phyloP scores from a whole-genome alignment of 2,888 invertebrate species.

The Molanna angustata region DNA sequence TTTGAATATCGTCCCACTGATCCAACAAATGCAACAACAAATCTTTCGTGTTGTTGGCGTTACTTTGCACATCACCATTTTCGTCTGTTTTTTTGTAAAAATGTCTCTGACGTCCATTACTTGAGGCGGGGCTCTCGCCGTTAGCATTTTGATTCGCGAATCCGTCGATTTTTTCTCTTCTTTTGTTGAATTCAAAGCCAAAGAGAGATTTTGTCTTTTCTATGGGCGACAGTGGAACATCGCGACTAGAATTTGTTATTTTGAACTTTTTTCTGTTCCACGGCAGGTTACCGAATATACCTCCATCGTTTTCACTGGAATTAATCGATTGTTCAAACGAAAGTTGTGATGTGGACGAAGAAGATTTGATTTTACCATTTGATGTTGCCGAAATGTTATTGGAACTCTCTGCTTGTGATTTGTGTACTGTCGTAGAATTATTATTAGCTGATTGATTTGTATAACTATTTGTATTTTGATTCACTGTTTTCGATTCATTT shows the following conservation, averaged over 20 bases:
- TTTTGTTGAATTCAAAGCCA: slow-evolving; percentile 47
- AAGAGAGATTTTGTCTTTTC: slow-evolving; percentile 57
- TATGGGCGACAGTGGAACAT: slow-evolving; percentile 65
- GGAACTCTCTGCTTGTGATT: slow-evolving; percentile 2
- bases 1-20: slow-evolving; percentile 69
- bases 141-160: slow-evolving; percentile 37
- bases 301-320: slow-evolving; percentile 10
- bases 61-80: slow-evolving; percentile 50
- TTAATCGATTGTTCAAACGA: slow-evolving; percentile 2
- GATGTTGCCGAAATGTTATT: not conserved
- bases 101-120: slow-evolving; percentile 46
- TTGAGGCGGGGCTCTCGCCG: slow-evolving; percentile 7
- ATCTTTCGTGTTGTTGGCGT: slow-evolving; percentile 72
- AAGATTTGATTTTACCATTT: slow-evolving; percentile 11
- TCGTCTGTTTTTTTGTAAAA: slow-evolving; percentile 38
- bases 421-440: not conserved
- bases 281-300: slow-evolving; percentile 45
- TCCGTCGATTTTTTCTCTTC: slow-evolving; percentile 50
- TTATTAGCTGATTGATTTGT: not conserved
- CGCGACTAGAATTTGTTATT: slow-evolving; percentile 66
- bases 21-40: slow-evolving; percentile 70
- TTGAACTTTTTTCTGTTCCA: slow-evolving; percentile 62
- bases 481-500: slow-evolving; percentile 34
- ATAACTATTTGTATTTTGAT: slow-evolving; percentile 1
- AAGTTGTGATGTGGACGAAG: slow-evolving; percentile 12